Conservation (phyloP, 1,140 invertebrate genomes). For the Aphaenogaster rudis region DNA sequence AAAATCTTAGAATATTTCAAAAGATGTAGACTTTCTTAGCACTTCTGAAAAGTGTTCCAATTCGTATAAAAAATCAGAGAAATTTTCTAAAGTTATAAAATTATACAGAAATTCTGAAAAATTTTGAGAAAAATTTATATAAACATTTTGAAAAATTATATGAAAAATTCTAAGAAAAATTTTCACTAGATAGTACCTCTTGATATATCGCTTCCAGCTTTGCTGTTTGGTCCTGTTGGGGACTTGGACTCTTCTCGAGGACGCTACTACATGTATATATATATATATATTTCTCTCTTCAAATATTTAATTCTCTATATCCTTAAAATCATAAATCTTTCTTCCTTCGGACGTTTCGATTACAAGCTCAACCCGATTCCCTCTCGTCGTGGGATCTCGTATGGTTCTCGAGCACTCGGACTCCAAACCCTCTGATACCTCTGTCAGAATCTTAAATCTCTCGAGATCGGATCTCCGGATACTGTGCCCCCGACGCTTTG, state of each 20-base stretch:
- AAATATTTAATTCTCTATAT: conserved; percentile 20
- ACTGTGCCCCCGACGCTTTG: no score
- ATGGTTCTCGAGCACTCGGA: neutral
- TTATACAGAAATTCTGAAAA: no score
- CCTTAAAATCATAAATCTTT: conserved; percentile 30
- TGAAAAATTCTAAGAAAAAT: no score
- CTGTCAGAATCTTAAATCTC: neutral
- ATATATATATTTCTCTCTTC: neutral
- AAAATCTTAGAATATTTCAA: no score
- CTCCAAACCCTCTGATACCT: neutral
- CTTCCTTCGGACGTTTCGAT: conserved; percentile 24
- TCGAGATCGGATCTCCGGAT: conserved; percentile 1
- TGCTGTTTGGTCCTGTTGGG: neutral
- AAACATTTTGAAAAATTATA: no score
- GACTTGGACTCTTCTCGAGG: neutral
- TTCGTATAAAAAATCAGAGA: no score
- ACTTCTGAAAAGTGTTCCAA: no score
- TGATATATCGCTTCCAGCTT: neutral
- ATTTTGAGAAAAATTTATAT: no score
- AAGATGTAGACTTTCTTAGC: no score
- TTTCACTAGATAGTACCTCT: no score
- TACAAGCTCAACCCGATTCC: conserved; percentile 14
- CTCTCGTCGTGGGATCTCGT: neutral
- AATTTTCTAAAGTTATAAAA: no score
- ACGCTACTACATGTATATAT: neutral